Evolutionary conservation across 2,888 invertebrate species (phyloP).

Genomic region (Nesidiocoris tenuis): DNA sequence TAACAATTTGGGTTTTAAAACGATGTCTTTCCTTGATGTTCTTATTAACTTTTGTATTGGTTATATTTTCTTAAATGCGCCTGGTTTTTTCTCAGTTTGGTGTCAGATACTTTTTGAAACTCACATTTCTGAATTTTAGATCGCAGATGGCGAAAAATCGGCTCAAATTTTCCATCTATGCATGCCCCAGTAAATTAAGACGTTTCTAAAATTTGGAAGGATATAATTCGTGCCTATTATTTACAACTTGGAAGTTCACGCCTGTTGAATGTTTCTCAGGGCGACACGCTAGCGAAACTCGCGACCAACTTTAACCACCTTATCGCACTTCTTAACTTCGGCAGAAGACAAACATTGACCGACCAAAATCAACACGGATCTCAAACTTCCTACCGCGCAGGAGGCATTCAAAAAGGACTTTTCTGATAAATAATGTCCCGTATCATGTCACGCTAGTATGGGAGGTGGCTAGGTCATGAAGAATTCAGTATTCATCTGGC

Average conservation of each 20-base stretch:
- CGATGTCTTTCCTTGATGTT: too few relatives aligned
- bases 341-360: background rate
- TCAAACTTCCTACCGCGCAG: background rate
- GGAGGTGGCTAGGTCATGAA: background rate
- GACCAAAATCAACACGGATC: background rate
- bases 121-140: too few relatives aligned
- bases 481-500: background rate
- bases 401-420: background rate
- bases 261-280: background rate
- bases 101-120: too few relatives aligned
- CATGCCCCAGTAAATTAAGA: background rate
- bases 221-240: too few relatives aligned
- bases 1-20: too few relatives aligned
- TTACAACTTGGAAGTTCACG: background rate
- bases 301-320: background rate
- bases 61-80: too few relatives aligned
- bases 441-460: background rate
- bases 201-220: background rate
- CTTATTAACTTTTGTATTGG: too few relatives aligned
- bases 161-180: too few relatives aligned
- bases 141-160: too few relatives aligned
- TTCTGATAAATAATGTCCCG: background rate
- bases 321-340: background rate
- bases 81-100: too few relatives aligned
- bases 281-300: background rate